phyloP scores from a whole-genome alignment of 2,113 vertebrate genomes.

The Pantherophis guttatus region DNA sequence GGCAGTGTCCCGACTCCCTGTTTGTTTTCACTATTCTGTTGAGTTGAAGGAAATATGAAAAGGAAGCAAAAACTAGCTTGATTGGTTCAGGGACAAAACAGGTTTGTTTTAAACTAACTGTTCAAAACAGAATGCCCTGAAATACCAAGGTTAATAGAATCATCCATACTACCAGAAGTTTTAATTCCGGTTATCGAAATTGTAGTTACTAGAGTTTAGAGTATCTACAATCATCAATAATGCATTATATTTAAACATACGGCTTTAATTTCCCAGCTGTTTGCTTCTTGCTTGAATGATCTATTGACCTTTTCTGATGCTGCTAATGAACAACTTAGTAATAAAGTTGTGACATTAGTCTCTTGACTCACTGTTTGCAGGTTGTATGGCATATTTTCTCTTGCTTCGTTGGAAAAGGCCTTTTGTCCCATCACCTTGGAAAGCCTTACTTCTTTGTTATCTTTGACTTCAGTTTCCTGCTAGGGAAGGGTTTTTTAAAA shows the following conservation, averaged over 20 bases:
- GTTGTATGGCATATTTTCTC: not conserved
- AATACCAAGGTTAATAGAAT: conserved; percentile 13
- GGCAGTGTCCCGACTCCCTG: not conserved
- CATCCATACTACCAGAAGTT: not conserved
- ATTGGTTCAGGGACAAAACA: not conserved
- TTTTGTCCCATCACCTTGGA: not conserved
- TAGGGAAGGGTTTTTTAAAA: not conserved
- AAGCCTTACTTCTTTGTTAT: not conserved
- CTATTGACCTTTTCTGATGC: not conserved
- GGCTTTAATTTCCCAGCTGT: conserved; percentile 6
- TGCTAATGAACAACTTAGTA: not conserved
- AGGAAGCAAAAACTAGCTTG: not conserved
- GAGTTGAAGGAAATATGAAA: not conserved
- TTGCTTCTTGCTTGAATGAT: not conserved
- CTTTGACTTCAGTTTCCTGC: not conserved
- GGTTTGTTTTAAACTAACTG: not conserved
- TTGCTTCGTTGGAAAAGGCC: not conserved
- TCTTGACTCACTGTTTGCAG: not conserved
- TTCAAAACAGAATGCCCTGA: not conserved
- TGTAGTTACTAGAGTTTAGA: not conserved
- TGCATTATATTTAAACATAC: not conserved
- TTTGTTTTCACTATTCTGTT: not conserved
- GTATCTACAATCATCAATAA: conserved; percentile 9
- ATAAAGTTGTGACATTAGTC: not conserved
- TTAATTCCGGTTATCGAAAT: not conserved